A percentile compares a stretch with the other conserved stretches of the same genome.
These are phyloP conservation scores for Antheraea pernyi DNA, from an alignment of 1,140 invertebrate species.

Conservation along the genomic window DNA sequence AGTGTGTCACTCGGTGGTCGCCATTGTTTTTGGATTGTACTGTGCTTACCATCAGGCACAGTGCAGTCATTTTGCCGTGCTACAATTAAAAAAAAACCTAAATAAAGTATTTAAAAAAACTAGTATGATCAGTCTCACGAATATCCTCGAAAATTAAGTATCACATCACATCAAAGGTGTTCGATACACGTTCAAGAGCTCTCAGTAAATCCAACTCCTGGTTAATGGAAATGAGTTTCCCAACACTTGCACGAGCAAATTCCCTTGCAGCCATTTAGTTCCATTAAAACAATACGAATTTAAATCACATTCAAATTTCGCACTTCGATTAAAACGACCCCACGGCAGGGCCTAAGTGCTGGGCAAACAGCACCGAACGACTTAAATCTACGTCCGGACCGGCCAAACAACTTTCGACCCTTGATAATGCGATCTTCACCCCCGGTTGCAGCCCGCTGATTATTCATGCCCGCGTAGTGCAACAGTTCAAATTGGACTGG, in stretches of 20 bases:
- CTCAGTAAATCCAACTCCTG: conserved; percentile 20
- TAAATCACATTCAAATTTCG: conserved; percentile 74
- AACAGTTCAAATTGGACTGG: conserved; percentile 48
- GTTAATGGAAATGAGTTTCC: conserved; percentile 61
- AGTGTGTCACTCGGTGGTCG: too few relatives aligned
- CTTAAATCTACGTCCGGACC: conserved; percentile 52
- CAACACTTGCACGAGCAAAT: conserved; percentile 41
- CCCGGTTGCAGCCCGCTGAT: not conserved
- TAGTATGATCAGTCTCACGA: too few relatives aligned
- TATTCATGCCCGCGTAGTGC: conserved; percentile 15
- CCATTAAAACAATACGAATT: conserved; percentile 73
- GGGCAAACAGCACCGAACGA: conserved; percentile 64
- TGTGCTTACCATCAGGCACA: too few relatives aligned
- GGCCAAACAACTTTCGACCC: conserved; percentile 30
- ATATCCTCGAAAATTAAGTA: too few relatives aligned
- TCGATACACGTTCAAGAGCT: conserved; percentile 3
- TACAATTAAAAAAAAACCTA: too few relatives aligned
- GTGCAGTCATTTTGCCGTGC: too few relatives aligned
- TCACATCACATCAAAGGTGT: not conserved
- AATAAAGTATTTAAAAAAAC: too few relatives aligned
- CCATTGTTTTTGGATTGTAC: too few relatives aligned
- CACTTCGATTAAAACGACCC: conserved; percentile 72
- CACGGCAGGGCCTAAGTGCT: conserved; percentile 70
- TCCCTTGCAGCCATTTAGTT: conserved; percentile 47
- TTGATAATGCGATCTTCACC: not conserved